Conservation (phyloP, 37 sponge, comb jelly and placozoan species). For the Halisarca cf. caerulea region DNA sequence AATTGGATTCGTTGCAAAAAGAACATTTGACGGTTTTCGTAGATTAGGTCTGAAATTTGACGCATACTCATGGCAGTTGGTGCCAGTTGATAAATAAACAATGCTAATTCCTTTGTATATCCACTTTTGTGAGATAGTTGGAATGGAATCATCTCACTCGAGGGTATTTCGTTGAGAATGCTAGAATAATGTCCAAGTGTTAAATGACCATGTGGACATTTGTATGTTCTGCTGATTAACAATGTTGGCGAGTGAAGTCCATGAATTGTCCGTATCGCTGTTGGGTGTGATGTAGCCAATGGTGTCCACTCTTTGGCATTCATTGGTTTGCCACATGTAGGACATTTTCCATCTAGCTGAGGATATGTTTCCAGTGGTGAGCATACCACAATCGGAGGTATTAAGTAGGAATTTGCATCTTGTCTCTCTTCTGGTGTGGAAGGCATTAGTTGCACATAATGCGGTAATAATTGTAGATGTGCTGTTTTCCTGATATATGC, state of each 20-base stretch:
- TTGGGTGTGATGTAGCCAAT: too few species aligned
- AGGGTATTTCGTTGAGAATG: neutral
- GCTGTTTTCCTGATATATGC: too few species aligned
- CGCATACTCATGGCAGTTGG: neutral
- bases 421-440: too few species aligned
- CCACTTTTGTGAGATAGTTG: constrained; percentile 24
- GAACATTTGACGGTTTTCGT: neutral
- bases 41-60: neutral
- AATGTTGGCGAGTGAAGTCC: neutral
- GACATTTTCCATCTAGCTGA: too few species aligned
- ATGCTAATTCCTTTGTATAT: neutral
- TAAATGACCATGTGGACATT: neutral
- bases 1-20: neutral
- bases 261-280: constrained; percentile 1
- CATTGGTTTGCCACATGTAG: too few species aligned
- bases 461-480: too few species aligned
- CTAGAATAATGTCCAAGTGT: neutral
- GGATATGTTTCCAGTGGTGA: neutral
- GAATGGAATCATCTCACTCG: neutral
- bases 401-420: too few species aligned
- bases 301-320: too few species aligned
- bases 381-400: neutral
- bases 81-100: neutral
- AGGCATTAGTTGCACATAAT: too few species aligned
- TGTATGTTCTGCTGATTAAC: neutral